Evolutionary conservation across 2,888 invertebrate genomes (phyloP), one percentile per base, ranked within the genome.

Genomic region (Trichogramma dendrolimi): DNA sequence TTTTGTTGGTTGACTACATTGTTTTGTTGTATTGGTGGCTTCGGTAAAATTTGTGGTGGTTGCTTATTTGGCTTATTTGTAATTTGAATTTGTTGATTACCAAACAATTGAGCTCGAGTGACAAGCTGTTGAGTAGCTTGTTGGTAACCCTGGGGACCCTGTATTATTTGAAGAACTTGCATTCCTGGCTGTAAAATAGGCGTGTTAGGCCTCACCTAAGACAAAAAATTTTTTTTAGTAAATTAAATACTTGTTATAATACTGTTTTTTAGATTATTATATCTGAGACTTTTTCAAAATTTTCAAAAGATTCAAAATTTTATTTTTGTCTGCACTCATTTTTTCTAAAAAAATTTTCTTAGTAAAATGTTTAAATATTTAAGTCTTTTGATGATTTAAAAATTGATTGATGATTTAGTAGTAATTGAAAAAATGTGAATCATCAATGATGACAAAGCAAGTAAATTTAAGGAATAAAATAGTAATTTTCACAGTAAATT

Each of bases 11-110:
- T 69, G 49, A 71, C 69, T 51, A 70, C 70, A 8, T 71, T 66
- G 66, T 77, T 77, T 51, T 78, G 78, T 70, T 76, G 77, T n/a
- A 66, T 39, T 14, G 80, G 75, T 51, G 85, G 85, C 77, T 86
- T 86, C 47, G 85, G 86, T 72, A 86, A 80, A 71, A 85, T 85
- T 75, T 85, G 85, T 44, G 85, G 85, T 4, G 85, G 85, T 63
- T 82, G 81, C 73, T 82, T 81, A 51, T 78, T 73, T 41, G 79
- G 74, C 63, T 80, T 80, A 10, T 73, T 72, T n/a, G 74, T 69
- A 27, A 75, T 71, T 72, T 78, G 79, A 62, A 78, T 78, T 71
- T 78, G 78, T 61, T 79, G 79, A 70, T 78, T 79, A 51, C 79
- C 79, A 70, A 79, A 76, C 6, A 79, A 67, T 64, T 78, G 79